Base-by-base conservation (phyloP, 1,140 invertebrate species). In the Euura saliciscinereae region DNA sequence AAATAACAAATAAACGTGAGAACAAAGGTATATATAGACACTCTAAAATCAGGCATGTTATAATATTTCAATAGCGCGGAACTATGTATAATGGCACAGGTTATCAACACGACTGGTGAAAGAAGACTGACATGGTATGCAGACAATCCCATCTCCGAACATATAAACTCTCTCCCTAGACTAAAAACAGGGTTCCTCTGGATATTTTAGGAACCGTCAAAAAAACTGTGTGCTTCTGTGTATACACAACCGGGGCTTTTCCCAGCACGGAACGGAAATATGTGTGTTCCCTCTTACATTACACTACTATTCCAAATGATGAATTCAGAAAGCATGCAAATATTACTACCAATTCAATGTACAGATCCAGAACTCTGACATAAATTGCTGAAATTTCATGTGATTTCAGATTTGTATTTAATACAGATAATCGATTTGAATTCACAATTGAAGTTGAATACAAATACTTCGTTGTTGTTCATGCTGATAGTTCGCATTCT, bases 131-230 rank as follows among this genome's bases (percentile, higher is more conserved):
- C 51, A 59, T 59, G 51, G 51, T 59, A 59, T 59, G 51, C 51
- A 59, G 51, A 59, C 51, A 59, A 59, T 59, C 51, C 51, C 51
- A 59, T 11, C 13, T 59, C 51, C 51, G 8, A 59, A 59, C 51
- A 59, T 59, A 59, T 59, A 8, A 59, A 59, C 51, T 59, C 51
- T 59, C 51, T 59, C 51, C 13, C 51, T 59, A 59, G 13, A 59
- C 51, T 59, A n/a, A n/a, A n/a, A 59, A 59, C 51, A 59, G 51
- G 51, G 51, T 59, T 59, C 51, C 51, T n/a, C 51, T 65, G 66
- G 67, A 59, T 75, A 75, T 77, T 77, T 78, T 75, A 66, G 73
- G 75, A 76, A 70, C 73, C 69, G 8, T 46, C 70, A 69, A 67
- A 73, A 28, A 76, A 69, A 68, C 44, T 51, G 65, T 73, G 46